These are phyloP conservation scores for Garra rufa DNA, from an alignment of 2,113 vertebrate genomes.

Conservation along the genomic window DNA sequence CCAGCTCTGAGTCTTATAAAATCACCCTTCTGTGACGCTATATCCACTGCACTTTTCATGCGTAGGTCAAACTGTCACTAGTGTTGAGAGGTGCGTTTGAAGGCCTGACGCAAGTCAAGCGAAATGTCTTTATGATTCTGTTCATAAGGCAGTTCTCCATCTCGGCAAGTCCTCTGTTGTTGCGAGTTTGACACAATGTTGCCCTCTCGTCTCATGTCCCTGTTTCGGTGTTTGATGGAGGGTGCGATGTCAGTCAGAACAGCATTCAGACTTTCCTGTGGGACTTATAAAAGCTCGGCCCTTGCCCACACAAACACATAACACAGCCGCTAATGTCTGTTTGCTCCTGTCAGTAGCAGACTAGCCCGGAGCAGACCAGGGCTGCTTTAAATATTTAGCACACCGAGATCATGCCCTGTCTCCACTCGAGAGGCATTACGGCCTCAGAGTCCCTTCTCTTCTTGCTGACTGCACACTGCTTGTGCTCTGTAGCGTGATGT, in stretches of 20 bases:
- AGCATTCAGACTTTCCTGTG: constrained; percentile 33
- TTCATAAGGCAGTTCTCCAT: not conserved
- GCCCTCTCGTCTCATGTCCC: constrained; percentile 53
- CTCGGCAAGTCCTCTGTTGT: not conserved
- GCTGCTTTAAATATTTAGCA: constrained; percentile 54
- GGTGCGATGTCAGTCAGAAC: constrained; percentile 30
- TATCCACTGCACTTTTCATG: not conserved
- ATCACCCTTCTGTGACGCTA: not conserved
- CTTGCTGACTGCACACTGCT: constrained; percentile 4
- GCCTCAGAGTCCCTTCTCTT: constrained; percentile 1
- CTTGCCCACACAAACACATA: constrained; percentile 40
- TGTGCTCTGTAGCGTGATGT: constrained; percentile 41
- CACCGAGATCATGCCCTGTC: constrained; percentile 19
- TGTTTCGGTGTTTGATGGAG: constrained; percentile 43
- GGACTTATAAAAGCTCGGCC: constrained; percentile 22
- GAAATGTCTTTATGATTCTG: constrained; percentile 34
- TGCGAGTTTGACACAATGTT: constrained; percentile 26
- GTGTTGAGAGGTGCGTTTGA: constrained; percentile 42
- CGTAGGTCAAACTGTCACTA: not conserved
- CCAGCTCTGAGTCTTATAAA: not conserved
- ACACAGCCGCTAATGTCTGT: constrained; percentile 7
- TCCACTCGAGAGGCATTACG: constrained; percentile 29
- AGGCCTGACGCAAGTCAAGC: constrained; percentile 35
- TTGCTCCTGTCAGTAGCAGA: constrained; percentile 34
- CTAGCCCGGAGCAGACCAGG: constrained; percentile 26